phyloP scores from a whole-genome alignment of 1,140 invertebrate species.

The Eulimnadia texana region DNA sequence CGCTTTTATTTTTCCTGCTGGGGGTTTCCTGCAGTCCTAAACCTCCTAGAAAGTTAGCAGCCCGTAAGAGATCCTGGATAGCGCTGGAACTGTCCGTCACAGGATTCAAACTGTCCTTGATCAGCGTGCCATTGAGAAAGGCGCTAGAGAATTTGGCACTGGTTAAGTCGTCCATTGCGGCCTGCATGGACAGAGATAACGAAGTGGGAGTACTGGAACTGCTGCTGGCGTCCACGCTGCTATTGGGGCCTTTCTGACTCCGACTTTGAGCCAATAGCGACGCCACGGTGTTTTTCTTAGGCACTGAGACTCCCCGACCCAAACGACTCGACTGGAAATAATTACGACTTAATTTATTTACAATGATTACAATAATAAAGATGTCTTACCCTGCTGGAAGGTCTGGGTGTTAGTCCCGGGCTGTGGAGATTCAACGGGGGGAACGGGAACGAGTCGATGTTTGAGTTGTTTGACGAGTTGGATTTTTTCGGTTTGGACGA shows the following conservation, averaged over 20 bases:
- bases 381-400: background rate
- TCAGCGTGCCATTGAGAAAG: background rate
- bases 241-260: conserved; percentile 6
- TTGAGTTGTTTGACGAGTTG: background rate
- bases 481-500: background rate
- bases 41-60: conserved; percentile 12
- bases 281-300: conserved; percentile 81
- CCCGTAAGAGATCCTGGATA: conserved; percentile 15
- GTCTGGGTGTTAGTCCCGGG: background rate
- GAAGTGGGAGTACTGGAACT: background rate
- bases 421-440: background rate
- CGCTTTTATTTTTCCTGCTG: background rate
- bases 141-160: conserved; percentile 10
- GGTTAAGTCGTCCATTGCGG: conserved; percentile 5
- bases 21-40: conserved; percentile 1
- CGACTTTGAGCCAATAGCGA: conserved; percentile 67
- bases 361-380: background rate
- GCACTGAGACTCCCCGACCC: conserved; percentile 66
- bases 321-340: conserved; percentile 40
- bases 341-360: background rate
- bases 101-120: conserved; percentile 8
- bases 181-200: background rate
- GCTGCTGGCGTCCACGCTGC: background rate
- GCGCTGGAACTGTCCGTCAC: conserved; percentile 4
- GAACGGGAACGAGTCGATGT: background rate